phyloP scores from a whole-genome alignment of 2,113 vertebrate species.

The Meriones unguiculatus region DNA sequence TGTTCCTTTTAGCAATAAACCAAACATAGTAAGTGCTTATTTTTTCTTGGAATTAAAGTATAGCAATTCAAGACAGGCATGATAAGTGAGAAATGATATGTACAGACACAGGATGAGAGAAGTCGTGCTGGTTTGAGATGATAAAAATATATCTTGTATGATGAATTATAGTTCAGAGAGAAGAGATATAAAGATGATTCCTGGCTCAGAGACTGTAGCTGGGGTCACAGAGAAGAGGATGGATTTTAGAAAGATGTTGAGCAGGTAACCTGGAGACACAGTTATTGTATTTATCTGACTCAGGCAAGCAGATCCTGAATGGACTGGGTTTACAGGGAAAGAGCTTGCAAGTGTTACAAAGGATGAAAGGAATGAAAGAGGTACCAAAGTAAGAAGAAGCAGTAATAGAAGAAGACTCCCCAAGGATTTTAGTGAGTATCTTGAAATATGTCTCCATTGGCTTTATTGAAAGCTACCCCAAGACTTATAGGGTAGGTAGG shows the following conservation, averaged over 20 bases:
- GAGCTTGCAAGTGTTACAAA: neutral
- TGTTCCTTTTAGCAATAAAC: conserved; percentile 17
- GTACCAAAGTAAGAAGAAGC: neutral
- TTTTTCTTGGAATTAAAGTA: conserved; percentile 56
- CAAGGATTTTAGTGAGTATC: conserved; percentile 73
- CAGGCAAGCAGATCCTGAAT: neutral
- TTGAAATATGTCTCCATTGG: conserved; percentile 83
- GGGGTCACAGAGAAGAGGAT: neutral
- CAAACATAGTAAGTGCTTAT: conserved; percentile 12
- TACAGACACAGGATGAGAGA: neutral
- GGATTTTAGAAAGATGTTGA: conserved; percentile 19
- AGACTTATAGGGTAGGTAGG: conserved; percentile 69
- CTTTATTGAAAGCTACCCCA: conserved; percentile 83
- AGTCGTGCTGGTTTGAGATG: neutral
- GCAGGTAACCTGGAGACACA: neutral
- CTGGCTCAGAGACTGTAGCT: neutral
- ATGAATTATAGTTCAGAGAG: conserved; percentile 39
- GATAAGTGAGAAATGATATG: conserved; percentile 49
- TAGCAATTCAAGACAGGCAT: conserved; percentile 3
- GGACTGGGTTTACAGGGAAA: conserved; percentile 22
- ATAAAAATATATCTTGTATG: conserved; percentile 26
- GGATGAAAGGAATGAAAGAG: neutral
- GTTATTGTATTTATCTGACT: conserved; percentile 20
- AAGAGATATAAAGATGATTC: conserved; percentile 13
- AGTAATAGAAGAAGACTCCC: conserved; percentile 4